These are phyloP conservation scores for Orthosia gothica DNA, from an alignment of 2,888 invertebrate species.

Conservation along the genomic window DNA sequence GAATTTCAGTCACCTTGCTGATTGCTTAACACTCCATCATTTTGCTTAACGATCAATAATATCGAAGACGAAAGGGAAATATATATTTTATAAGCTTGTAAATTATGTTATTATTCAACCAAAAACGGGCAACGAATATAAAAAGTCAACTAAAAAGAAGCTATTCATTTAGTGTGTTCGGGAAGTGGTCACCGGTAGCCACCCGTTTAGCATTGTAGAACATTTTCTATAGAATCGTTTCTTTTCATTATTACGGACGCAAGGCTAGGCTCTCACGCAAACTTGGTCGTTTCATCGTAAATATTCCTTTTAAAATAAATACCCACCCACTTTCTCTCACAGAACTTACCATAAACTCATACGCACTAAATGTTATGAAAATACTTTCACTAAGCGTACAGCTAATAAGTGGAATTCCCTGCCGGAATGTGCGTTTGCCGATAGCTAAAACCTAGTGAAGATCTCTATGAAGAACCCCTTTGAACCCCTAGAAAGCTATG, in stretches of 20 bases:
- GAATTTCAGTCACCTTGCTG: not conserved
- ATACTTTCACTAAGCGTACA: no score
- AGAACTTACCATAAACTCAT: no score
- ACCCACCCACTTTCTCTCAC: not conserved
- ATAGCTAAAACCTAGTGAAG: no score
- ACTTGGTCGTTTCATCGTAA: conserved; percentile 32
- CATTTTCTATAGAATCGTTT: conserved; percentile 24
- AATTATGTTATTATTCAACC: not conserved
- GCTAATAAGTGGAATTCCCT: no score
- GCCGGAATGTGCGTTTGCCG: no score
- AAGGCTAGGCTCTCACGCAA: not conserved
- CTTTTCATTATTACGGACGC: conserved; percentile 30
- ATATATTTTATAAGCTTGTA: not conserved
- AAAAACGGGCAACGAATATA: not conserved
- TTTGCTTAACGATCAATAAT: no score
- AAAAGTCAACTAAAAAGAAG: not conserved
- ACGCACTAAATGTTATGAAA: no score
- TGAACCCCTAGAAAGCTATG: no score
- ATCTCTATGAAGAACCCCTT: no score
- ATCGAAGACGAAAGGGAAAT: not conserved
- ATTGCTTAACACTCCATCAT: not conserved
- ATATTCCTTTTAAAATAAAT: not conserved
- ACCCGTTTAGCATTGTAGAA: not conserved
- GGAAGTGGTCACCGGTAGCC: not conserved
- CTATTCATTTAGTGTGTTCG: conserved; percentile 1